Percentiles rank a stretch among this genome's conserved stretches.
phyloP scores from a whole-genome alignment of 1,140 invertebrate genomes.

The Calosoma granatense region DNA sequence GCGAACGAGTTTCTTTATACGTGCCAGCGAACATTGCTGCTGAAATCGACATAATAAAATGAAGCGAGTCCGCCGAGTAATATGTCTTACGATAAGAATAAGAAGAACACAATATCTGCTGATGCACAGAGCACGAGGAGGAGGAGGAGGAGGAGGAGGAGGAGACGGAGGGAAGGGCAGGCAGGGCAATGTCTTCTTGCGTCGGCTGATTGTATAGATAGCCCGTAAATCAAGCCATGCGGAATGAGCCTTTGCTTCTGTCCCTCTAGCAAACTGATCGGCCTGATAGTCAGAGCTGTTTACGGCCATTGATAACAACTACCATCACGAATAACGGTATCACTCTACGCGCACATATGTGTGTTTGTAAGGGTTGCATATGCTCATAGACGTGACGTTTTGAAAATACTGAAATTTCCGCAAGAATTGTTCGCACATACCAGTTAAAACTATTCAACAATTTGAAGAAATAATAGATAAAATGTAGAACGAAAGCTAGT shows the following conservation, averaged over 20 bases:
- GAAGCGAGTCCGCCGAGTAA: background rate
- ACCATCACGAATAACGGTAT: no score
- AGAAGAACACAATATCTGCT: slow-evolving; percentile 7
- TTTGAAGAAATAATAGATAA: no score
- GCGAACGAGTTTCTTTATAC: background rate
- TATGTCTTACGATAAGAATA: slow-evolving; percentile 7
- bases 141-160: no score
- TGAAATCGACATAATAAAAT: slow-evolving; percentile 9
- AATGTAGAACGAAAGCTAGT: no score
- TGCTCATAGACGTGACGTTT: no score
- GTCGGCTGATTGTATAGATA: slow-evolving; percentile 2
- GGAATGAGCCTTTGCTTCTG: background rate
- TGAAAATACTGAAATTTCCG: no score
- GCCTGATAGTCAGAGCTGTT: slow-evolving; percentile 1
- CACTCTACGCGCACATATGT: no score
- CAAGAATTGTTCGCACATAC: no score
- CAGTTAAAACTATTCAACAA: no score
- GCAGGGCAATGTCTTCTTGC: background rate
- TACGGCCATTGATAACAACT: background rate
- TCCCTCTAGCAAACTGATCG: background rate
- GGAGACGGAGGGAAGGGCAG: no score
- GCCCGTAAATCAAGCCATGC: slow-evolving; percentile 5
- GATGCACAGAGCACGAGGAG: background rate
- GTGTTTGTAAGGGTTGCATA: no score
- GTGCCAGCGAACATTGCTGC: background rate